A percentile compares a stretch with the other conserved stretches of the same genome.
phyloP scores from a whole-genome alignment of 2,797 vertebrate genomes.

The Poeciliopsis gracilis region DNA sequence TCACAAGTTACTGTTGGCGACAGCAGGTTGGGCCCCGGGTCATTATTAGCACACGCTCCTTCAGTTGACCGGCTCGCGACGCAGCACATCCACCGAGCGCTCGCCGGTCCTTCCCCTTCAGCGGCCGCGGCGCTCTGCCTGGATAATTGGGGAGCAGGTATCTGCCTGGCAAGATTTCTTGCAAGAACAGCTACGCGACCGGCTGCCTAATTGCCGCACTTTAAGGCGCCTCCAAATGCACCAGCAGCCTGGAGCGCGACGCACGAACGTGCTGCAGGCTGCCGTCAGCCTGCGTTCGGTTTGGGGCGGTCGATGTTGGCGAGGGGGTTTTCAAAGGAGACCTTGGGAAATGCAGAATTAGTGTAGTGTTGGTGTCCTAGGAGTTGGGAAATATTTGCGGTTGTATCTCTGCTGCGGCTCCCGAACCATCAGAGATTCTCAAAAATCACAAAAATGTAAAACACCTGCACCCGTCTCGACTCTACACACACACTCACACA shows the following conservation, averaged over 20 bases:
- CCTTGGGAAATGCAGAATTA: not conserved
- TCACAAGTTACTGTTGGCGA: slow-evolving; percentile 78
- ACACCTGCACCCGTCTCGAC: too few relatives aligned
- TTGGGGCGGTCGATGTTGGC: not conserved
- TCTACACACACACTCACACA: not conserved
- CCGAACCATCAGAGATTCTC: not conserved
- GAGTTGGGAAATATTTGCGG: not conserved
- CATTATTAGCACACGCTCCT: slow-evolving; percentile 73
- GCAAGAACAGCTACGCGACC: slow-evolving; percentile 80
- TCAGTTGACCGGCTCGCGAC: slow-evolving; percentile 38
- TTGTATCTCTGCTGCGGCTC: not conserved
- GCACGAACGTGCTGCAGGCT: slow-evolving; percentile 10
- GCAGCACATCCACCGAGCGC: slow-evolving; percentile 49
- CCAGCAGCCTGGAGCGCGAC: slow-evolving; percentile 31
- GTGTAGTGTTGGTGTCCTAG: not conserved
- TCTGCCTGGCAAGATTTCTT: slow-evolving; percentile 84
- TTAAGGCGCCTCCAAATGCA: slow-evolving; percentile 67
- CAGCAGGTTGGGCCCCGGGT: slow-evolving; percentile 82
- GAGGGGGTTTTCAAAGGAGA: not conserved
- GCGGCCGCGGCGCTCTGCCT: slow-evolving; percentile 56
- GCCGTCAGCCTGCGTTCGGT: too few relatives aligned
- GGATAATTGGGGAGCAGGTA: slow-evolving; percentile 83
- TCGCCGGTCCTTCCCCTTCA: slow-evolving; percentile 62
- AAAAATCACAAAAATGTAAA: not conserved
- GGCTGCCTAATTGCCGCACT: slow-evolving; percentile 76